A percentile compares a stretch with the other conserved stretches of the same genome.
Evolutionary conservation across 2,888 invertebrate genomes (phyloP).

Genomic region (Euplexia lucipara): DNA sequence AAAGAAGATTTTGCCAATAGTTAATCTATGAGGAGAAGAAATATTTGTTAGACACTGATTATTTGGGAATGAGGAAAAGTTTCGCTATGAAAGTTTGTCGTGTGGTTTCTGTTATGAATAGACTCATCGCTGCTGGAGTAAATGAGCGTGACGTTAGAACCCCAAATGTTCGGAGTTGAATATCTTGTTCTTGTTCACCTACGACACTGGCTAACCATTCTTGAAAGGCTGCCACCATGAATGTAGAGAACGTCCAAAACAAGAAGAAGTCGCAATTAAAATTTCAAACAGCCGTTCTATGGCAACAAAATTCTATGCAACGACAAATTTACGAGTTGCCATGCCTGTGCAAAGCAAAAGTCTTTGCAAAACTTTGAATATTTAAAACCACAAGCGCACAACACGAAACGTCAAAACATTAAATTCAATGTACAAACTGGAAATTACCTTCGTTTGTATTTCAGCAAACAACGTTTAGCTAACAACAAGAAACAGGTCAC

Average conservation of each 20-base stretch:
- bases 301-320: constrained; percentile 13
- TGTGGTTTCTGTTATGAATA: constrained; percentile 25
- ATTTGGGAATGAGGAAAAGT: constrained; percentile 41
- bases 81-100: constrained; percentile 33
- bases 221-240: neutral
- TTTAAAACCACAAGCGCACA: constrained; percentile 44
- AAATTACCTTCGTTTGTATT: constrained; percentile 52
- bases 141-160: constrained; percentile 21
- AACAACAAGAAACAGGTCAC: constrained; percentile 43
- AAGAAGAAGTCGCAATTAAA: constrained; percentile 6
- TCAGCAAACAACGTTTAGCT: constrained; percentile 41
- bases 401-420: constrained; percentile 50
- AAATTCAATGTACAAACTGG: constrained; percentile 47
- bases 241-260: neutral
- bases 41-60: constrained; percentile 46
- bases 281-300: neutral
- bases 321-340: constrained; percentile 31
- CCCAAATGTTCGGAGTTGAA: constrained; percentile 3
- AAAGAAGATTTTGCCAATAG: constrained; percentile 57
- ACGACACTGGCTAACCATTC: constrained; percentile 3
- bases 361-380: constrained; percentile 33
- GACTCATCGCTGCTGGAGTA: constrained; percentile 24
- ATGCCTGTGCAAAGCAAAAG: constrained; percentile 36
- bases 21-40: constrained; percentile 49
- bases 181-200: constrained; percentile 18